A percentile compares a stretch with the other conserved stretches of the same genome.
These are phyloP conservation scores for Ophion ventricosus DNA, from an alignment of 2,888 invertebrate genomes.

Conservation along the genomic window DNA sequence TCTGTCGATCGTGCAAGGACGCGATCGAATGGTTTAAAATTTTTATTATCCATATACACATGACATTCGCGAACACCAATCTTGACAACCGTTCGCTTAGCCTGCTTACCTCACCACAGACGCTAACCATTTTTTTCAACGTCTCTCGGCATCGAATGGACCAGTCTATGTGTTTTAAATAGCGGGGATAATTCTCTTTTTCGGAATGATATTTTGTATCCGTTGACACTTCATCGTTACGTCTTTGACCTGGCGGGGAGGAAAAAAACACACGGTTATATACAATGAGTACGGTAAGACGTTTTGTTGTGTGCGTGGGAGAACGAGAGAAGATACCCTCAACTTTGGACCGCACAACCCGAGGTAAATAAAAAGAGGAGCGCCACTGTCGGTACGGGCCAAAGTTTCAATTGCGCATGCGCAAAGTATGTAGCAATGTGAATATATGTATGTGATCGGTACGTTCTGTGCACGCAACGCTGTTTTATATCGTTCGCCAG, in stretches of 20 bases:
- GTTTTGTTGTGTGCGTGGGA: conserved; percentile 25
- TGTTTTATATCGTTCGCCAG: not conserved
- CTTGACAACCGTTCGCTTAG: not conserved
- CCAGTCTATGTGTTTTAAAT: conserved; percentile 15
- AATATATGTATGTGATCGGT: not conserved
- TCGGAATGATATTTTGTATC: conserved; percentile 21
- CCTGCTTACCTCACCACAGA: conserved; percentile 32
- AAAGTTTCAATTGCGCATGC: not conserved
- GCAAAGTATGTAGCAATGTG: not conserved
- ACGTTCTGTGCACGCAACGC: not conserved
- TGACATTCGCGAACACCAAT: not conserved
- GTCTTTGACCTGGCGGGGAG: conserved; percentile 41
- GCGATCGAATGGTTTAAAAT: conserved; percentile 21
- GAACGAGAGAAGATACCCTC: conserved; percentile 22
- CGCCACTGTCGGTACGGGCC: conserved; percentile 7
- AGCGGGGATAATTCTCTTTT: conserved; percentile 1
- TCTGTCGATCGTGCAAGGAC: conserved; percentile 46
- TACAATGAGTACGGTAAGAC: conserved; percentile 16
- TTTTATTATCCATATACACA: conserved; percentile 2
- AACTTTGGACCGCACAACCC: conserved; percentile 28
- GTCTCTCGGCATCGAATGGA: not conserved
- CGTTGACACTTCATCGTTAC: conserved; percentile 37
- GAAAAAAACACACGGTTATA: conserved; percentile 16
- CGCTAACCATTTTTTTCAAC: conserved; percentile 41
- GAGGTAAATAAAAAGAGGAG: conserved; percentile 21